phyloP scores from a whole-genome alignment of 2,797 vertebrate species.

The Meda fulgida region DNA sequence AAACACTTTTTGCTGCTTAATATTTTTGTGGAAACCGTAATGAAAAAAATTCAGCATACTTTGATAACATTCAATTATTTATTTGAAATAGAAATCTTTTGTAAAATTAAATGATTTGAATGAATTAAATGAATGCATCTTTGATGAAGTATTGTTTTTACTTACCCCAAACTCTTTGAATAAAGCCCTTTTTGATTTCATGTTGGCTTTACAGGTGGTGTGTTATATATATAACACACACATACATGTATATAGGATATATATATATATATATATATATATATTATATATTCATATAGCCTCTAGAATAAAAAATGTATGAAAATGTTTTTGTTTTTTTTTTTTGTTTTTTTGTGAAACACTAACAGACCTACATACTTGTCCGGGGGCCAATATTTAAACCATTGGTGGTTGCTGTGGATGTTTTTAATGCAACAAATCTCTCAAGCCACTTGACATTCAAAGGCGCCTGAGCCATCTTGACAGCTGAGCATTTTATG shows the following conservation, averaged over 20 bases:
- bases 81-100: neutral
- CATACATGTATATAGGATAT: too few relatives aligned
- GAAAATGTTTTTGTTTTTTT: accelerated
- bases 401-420: neutral
- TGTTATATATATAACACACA: too few relatives aligned
- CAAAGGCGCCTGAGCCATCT: conserved; percentile 32
- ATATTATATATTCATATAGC: too few relatives aligned
- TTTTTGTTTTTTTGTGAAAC: neutral
- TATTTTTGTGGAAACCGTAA: neutral
- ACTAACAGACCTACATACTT: neutral
- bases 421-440: conserved; percentile 24
- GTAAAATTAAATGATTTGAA: too few relatives aligned
- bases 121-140: too few relatives aligned
- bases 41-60: neutral
- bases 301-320: too few relatives aligned
- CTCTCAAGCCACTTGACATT: conserved; percentile 38
- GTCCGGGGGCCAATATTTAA: neutral
- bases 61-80: neutral
- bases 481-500: conserved; percentile 29
- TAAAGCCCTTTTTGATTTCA: neutral
- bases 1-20: neutral
- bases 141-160: neutral
- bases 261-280: too few relatives aligned
- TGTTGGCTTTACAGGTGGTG: neutral
- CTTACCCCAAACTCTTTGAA: too few relatives aligned